These are phyloP conservation scores for Rattus rattus DNA, from an alignment of 2,113 vertebrate genomes.

Conservation along the genomic window DNA sequence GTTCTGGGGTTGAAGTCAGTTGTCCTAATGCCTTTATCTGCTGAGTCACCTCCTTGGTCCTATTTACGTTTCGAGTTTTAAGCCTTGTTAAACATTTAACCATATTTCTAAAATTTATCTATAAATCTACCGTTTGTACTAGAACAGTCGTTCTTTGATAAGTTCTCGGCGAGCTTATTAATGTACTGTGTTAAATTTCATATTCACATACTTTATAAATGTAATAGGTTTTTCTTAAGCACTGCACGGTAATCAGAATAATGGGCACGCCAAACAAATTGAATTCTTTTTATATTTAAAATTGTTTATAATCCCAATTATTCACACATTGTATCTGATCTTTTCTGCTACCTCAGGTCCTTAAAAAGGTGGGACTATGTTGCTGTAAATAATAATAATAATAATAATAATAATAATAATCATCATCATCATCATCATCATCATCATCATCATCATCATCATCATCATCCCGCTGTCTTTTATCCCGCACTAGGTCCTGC, in stretches of 20 bases:
- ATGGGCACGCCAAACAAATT: slow-evolving; percentile 14
- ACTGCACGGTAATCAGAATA: slow-evolving; percentile 51
- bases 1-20: not conserved
- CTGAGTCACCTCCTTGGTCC: not conserved
- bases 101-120: slow-evolving; percentile 57
- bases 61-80: not conserved
- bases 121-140: slow-evolving; percentile 53
- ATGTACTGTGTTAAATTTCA: slow-evolving; percentile 31
- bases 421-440: too few relatives aligned
- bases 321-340: slow-evolving; percentile 21
- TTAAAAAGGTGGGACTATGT: not conserved
- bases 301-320: slow-evolving; percentile 28
- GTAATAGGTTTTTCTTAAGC: slow-evolving; percentile 48
- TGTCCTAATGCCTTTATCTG: not conserved
- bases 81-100: slow-evolving; percentile 53
- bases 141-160: slow-evolving; percentile 56
- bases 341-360: not conserved
- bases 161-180: slow-evolving; percentile 27
- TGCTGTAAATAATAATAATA: too few relatives aligned
- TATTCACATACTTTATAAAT: slow-evolving; percentile 55
- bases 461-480: too few relatives aligned
- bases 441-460: too few relatives aligned
- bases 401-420: too few relatives aligned
- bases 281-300: slow-evolving; percentile 43
- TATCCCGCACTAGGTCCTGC: too few relatives aligned